Conservation (phyloP, 1,140 invertebrate species). For the fruit fly (Drosophila melanogaster) region DNA sequence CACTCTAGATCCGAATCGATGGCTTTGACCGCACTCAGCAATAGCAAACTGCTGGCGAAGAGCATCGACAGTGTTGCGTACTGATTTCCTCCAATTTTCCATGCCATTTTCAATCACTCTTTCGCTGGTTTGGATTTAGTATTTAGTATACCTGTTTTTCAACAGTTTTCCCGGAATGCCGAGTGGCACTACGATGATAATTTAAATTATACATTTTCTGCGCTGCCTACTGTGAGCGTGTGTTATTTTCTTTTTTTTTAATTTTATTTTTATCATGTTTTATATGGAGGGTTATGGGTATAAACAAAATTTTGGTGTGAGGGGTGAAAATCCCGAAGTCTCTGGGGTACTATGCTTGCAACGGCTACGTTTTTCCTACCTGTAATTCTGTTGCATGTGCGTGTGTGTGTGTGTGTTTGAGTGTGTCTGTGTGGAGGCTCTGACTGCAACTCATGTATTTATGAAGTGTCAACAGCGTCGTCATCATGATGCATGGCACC, state of each 20-base stretch:
- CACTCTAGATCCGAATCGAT: constrained; percentile 31
- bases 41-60: constrained; percentile 33
- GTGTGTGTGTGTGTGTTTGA: constrained; percentile 15
- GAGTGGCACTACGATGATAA: constrained; percentile 58
- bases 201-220: constrained; percentile 69
- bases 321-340: too few relatives aligned
- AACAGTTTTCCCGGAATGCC: constrained; percentile 54
- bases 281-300: too few relatives aligned
- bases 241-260: too few relatives aligned
- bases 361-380: too few relatives aligned
- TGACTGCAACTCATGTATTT: constrained; percentile 80
- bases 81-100: constrained; percentile 62
- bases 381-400: not conserved
- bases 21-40: constrained; percentile 12
- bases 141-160: constrained; percentile 56
- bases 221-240: constrained; percentile 53
- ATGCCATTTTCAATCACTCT: constrained; percentile 26
- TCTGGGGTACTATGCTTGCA: too few relatives aligned
- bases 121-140: constrained; percentile 36
- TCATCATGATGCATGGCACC: constrained; percentile 72
- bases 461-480: constrained; percentile 80
- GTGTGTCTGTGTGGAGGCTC: not conserved
- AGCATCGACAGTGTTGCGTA: constrained; percentile 62
- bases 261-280: too few relatives aligned
- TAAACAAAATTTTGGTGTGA: too few relatives aligned